phyloP scores from a whole-genome alignment of 1,140 invertebrate genomes.

The Dolichoris vasculosae region DNA sequence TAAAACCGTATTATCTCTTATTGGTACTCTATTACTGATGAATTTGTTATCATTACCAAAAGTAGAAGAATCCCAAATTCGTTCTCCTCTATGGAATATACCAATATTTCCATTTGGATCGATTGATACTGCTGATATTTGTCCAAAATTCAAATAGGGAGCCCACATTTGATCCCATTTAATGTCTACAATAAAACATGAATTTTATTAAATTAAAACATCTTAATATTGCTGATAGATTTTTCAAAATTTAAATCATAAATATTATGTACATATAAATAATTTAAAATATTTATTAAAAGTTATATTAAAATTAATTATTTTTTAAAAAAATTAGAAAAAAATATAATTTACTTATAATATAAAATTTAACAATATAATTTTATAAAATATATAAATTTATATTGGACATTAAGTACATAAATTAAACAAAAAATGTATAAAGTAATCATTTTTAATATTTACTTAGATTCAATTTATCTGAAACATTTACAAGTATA shows the following conservation, averaged over 20 bases:
- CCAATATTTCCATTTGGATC: constrained; percentile 84
- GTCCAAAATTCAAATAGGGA: constrained; percentile 78
- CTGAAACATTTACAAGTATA: neutral
- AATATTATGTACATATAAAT: neutral
- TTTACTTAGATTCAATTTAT: constrained; percentile 57
- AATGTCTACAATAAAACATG: constrained; percentile 63
- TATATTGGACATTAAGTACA: no score
- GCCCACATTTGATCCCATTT: constrained; percentile 75
- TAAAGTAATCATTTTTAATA: constrained; percentile 14
- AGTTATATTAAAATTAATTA: neutral
- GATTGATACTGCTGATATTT: constrained; percentile 87
- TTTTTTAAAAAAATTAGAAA: neutral
- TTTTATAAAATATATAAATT: no score
- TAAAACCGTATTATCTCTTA: constrained; percentile 83
- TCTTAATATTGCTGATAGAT: no score
- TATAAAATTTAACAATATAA: neutral
- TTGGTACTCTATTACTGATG: constrained; percentile 79
- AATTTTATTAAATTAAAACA: neutral
- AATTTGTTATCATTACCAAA: constrained; percentile 80
- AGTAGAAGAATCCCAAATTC: constrained; percentile 82
- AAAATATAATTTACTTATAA: neutral
- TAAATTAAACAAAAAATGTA: neutral
- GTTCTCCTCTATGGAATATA: constrained; percentile 88
- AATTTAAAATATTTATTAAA: no score
- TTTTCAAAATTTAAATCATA: no score